Percentiles rank a stretch among this genome's conserved stretches.
Evolutionary conservation across 2,797 vertebrate species (phyloP).

Genomic region (Xenopus petersii): DNA sequence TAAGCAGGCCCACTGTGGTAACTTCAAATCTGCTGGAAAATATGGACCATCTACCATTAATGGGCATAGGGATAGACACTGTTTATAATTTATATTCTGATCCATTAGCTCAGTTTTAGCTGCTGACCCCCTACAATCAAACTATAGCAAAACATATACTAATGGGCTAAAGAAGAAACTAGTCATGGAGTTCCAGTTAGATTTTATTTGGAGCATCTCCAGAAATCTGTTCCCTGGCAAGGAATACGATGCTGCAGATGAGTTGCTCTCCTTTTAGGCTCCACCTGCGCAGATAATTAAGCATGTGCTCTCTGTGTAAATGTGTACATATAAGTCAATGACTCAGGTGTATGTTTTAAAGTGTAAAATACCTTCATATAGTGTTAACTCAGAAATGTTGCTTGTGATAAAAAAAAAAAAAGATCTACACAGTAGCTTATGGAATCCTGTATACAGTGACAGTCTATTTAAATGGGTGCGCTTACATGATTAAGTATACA

Average conservation of each 20-base stretch:
- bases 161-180: too few relatives aligned
- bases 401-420: constrained; percentile 2
- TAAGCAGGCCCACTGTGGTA: too few relatives aligned
- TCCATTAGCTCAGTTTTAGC: too few relatives aligned
- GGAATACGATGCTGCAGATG: neutral
- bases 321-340: constrained; percentile 32
- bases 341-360: constrained; percentile 40
- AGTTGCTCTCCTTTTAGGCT: neutral
- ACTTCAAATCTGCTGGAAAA: too few relatives aligned
- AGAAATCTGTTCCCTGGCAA: neutral
- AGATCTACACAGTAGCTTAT: constrained; percentile 13
- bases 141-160: too few relatives aligned
- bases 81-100: too few relatives aligned
- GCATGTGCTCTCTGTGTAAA: neutral
- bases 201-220: too few relatives aligned
- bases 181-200: too few relatives aligned
- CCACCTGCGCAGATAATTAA: neutral
- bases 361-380: constrained; percentile 37
- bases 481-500: constrained; percentile 7
- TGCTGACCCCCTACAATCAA: too few relatives aligned
- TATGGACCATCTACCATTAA: too few relatives aligned
- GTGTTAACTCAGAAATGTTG: constrained; percentile 25
- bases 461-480: constrained; percentile 11
- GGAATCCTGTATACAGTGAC: constrained; percentile 19
- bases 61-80: too few relatives aligned